Conservation (phyloP, 2,888 invertebrate genomes). For the Clunio marinus region DNA sequence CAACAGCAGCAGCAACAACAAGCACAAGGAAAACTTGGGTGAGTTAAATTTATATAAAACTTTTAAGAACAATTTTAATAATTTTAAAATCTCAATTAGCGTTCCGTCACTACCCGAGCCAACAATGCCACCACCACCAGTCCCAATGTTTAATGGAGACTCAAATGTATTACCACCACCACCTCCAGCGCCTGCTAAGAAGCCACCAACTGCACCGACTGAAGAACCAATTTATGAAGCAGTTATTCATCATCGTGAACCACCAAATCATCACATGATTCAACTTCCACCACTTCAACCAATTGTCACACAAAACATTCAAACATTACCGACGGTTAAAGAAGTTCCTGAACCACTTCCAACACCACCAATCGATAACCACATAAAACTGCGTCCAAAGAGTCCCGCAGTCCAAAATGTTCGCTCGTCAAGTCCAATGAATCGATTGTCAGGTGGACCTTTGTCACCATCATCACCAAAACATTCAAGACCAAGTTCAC, state of each 20-base stretch:
- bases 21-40: conserved; percentile 22
- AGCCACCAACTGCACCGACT: conserved; percentile 42
- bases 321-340: conserved; percentile 46
- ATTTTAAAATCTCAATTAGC: conserved; percentile 47
- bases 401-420: conserved; percentile 48
- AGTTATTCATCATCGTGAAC: conserved; percentile 64
- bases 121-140: conserved; percentile 68
- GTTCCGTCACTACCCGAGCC: conserved; percentile 70
- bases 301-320: conserved; percentile 47
- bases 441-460: conserved; percentile 43
- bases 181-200: conserved; percentile 43
- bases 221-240: conserved; percentile 83
- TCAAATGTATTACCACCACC: conserved; percentile 41
- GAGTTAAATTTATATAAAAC: not conserved
- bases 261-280: conserved; percentile 28
- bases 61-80: conserved; percentile 47
- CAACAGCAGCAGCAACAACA: conserved; percentile 31
- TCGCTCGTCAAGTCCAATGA: conserved; percentile 45
- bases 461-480: conserved; percentile 52
- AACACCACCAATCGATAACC: conserved; percentile 43
- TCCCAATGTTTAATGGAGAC: conserved; percentile 43
- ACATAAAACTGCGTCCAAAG: conserved; percentile 47
- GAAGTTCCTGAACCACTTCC: conserved; percentile 45
- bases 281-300: conserved; percentile 44
- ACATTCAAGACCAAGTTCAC: conserved; percentile 54